phyloP scores from a whole-genome alignment of 2,797 vertebrate genomes.

The Cynodonichthys magdalenae region DNA sequence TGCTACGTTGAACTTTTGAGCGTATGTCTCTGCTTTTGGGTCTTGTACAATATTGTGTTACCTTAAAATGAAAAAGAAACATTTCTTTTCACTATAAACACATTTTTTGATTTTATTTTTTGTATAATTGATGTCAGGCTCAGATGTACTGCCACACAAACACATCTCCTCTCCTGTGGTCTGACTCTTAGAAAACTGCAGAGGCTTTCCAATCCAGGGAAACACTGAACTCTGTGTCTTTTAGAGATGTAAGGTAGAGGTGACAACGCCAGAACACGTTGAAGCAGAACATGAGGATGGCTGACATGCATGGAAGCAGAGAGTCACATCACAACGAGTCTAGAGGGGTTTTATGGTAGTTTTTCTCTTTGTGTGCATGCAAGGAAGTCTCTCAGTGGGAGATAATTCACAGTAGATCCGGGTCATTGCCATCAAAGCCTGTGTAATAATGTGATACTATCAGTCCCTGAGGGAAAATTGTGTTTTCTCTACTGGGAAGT shows the following conservation, averaged over 20 bases:
- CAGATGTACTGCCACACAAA: not conserved
- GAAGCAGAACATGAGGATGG: not conserved
- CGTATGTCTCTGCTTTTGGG: not conserved
- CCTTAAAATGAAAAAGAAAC: not conserved
- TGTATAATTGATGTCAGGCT: conserved; percentile 29
- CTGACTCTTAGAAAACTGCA: not conserved
- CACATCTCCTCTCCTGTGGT: not conserved
- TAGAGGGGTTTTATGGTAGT: not conserved
- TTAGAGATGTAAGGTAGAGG: conserved; percentile 22
- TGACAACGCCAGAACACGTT: conserved; percentile 20
- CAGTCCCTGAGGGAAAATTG: conserved; percentile 11
- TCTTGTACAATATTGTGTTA: not conserved
- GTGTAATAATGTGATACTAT: conserved; percentile 17
- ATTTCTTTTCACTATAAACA: not conserved
- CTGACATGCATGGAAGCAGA: conserved; percentile 3
- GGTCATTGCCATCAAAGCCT: conserved; percentile 24
- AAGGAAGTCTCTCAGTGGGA: conserved; percentile 9
- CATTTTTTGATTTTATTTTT: not conserved
- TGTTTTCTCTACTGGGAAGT: conserved; percentile 1
- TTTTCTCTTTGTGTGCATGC: not conserved
- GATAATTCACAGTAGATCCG: conserved; percentile 28
- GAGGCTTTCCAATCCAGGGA: not conserved
- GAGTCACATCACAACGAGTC: conserved; percentile 8
- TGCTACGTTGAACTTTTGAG: not conserved
- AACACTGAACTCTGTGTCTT: not conserved